Evolutionary conservation across 1,140 invertebrate genomes (phyloP).

Genomic region (Sinella curviseta): DNA sequence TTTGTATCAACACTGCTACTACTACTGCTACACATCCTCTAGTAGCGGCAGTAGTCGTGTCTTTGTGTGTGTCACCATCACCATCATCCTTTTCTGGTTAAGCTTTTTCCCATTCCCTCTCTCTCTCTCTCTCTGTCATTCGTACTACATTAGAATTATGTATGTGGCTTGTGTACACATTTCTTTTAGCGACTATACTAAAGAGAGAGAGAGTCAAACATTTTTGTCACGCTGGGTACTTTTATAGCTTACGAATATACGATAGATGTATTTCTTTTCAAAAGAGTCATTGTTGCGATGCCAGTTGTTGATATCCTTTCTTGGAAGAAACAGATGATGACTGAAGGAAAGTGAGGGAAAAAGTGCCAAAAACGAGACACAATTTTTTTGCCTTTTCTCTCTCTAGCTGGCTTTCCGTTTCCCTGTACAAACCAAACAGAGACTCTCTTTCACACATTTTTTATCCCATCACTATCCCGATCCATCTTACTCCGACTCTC

Average conservation of each 20-base stretch:
- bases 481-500: neutral
- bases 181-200: no score
- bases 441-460: no score
- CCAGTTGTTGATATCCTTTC: neutral
- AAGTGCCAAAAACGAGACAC: neutral
- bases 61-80: neutral
- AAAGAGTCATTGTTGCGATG: neutral
- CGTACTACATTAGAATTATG: no score
- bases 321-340: neutral
- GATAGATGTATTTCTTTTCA: neutral
- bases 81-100: neutral
- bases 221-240: neutral
- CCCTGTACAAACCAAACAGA: no score
- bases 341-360: neutral
- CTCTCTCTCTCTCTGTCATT: no score
- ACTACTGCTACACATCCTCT: neutral
- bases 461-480: neutral
- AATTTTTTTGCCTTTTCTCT: neutral
- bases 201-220: no score
- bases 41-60: neutral
- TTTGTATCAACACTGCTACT: neutral
- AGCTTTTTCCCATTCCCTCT: no score
- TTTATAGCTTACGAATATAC: no score
- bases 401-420: neutral
- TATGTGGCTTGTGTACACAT: no score